Conservation (phyloP, 2,113 vertebrate genomes). For the Etia nguti region DNA sequence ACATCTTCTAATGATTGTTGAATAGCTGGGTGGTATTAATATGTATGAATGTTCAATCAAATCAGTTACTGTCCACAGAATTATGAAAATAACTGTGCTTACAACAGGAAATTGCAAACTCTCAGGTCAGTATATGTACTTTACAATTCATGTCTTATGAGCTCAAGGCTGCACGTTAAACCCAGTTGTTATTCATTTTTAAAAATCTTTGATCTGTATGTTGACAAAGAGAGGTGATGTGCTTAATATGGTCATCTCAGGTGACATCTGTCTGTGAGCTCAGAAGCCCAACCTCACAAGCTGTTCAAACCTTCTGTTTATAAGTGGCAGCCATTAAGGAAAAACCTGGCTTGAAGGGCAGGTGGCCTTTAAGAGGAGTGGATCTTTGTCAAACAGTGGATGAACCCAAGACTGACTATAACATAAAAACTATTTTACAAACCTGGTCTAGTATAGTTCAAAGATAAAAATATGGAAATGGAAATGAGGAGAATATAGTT, state of each 20-base stretch:
- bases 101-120: neutral
- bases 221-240: neutral
- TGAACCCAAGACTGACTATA: neutral
- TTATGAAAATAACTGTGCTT: neutral
- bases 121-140: neutral
- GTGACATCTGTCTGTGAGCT: neutral
- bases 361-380: neutral
- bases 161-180: neutral
- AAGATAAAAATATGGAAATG: neutral
- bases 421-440: neutral
- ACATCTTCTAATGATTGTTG: neutral
- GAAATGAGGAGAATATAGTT: neutral
- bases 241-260: neutral
- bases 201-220: neutral
- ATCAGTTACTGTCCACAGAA: neutral
- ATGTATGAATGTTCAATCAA: neutral
- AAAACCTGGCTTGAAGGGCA: neutral
- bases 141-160: neutral
- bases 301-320: neutral
- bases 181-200: fast-evolving
- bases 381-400: neutral
- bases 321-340: neutral
- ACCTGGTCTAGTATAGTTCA: neutral
- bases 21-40: neutral
- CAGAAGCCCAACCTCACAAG: neutral